Percentiles rank a stretch among this genome's conserved stretches.
These are phyloP conservation scores for Apostichopus japonicus DNA, from an alignment of 35 echinoderm and acorn worm species.

Conservation along the genomic window DNA sequence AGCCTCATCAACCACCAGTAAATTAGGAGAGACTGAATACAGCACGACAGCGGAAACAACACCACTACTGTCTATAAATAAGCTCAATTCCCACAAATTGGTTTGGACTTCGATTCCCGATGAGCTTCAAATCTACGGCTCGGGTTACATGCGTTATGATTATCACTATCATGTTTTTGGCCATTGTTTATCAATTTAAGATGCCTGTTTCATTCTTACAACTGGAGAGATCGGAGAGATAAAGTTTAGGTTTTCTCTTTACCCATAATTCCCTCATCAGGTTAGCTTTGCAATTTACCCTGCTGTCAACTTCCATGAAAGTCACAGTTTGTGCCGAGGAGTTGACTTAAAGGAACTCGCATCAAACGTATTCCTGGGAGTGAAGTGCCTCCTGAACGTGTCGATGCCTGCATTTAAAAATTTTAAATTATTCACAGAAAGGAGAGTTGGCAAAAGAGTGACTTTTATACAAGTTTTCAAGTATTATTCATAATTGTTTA, in stretches of 20 bases:
- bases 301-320: conserved; percentile 33
- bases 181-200: conserved; percentile 43
- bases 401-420: no score
- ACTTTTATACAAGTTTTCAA: no score
- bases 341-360: no score
- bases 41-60: conserved; percentile 3
- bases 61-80: conserved; percentile 43
- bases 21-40: conserved; percentile 39
- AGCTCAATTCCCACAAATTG: conserved; percentile 29
- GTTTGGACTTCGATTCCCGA: conserved; percentile 24
- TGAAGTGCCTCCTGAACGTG: no score
- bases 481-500: no score
- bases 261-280: conserved; percentile 55
- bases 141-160: conserved; percentile 16
- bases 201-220: neutral
- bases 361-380: no score
- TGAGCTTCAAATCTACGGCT: neutral
- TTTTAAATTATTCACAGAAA: no score
- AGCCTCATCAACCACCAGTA: conserved; percentile 11
- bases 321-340: neutral
- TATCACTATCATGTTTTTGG: conserved; percentile 32
- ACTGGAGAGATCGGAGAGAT: neutral
- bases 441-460: no score
- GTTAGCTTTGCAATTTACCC: conserved; percentile 38
- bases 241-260: neutral